Conservation (phyloP, 2,113 vertebrate species). For the Tamias sibiricus region DNA sequence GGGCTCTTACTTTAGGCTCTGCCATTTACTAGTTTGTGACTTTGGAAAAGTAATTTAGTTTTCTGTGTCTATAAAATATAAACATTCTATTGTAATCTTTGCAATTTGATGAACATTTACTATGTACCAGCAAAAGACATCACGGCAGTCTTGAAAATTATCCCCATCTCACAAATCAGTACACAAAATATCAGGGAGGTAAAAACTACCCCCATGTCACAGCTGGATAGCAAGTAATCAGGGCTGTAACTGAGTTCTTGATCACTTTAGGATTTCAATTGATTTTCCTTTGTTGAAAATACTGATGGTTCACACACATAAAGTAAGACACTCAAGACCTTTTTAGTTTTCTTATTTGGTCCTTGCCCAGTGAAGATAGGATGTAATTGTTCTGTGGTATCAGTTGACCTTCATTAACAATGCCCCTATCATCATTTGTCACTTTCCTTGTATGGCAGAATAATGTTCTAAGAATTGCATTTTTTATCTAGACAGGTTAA, state of each 20-base stretch:
- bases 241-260: neutral
- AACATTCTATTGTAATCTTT: neutral
- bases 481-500: neutral
- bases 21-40: neutral
- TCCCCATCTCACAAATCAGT: neutral
- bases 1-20: neutral
- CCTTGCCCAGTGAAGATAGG: neutral
- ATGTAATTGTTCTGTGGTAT: neutral
- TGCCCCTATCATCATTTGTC: neutral
- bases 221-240: neutral
- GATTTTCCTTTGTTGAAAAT: neutral
- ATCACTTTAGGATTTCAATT: neutral
- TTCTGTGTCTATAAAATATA: neutral
- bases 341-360: neutral
- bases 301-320: neutral
- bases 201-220: neutral
- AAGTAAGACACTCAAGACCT: too few relatives aligned
- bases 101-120: neutral
- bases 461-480: neutral
- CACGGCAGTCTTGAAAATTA: neutral
- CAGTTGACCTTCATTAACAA: neutral
- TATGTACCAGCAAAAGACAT: neutral
- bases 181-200: neutral
- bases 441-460: neutral
- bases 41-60: neutral